Percentiles rank a stretch among this genome's conserved stretches.
These are phyloP conservation scores for Pogoniulus pusillus DNA, from an alignment of 2,797 vertebrate species.

Conservation along the genomic window DNA sequence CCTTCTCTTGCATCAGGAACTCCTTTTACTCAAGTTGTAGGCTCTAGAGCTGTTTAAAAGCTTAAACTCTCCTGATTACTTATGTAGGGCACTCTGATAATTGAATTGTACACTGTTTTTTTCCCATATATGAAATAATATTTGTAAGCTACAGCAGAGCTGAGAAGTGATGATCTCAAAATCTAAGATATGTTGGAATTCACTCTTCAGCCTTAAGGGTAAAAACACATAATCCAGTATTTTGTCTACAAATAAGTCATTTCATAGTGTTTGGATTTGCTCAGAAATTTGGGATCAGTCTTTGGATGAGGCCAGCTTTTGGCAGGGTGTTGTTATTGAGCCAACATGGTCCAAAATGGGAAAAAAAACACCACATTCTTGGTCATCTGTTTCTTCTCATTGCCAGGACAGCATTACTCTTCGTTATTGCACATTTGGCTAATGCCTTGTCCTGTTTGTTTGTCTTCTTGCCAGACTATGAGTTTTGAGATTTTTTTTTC, in stretches of 20 bases:
- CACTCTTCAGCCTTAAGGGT: not conserved
- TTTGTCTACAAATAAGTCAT: not conserved
- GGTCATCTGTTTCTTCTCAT: conserved; percentile 21
- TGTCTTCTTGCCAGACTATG: not conserved
- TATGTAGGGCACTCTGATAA: not conserved
- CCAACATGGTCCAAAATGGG: not conserved
- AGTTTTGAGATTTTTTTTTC: not conserved
- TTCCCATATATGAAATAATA: not conserved
- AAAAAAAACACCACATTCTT: not conserved
- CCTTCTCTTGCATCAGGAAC: not conserved
- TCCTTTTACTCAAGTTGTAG: not conserved
- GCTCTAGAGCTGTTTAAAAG: not conserved
- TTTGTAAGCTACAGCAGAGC: not conserved
- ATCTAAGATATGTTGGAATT: not conserved
- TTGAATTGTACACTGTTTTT: not conserved
- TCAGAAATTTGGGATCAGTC: not conserved
- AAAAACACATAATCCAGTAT: not conserved
- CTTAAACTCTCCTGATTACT: not conserved
- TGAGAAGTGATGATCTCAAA: not conserved
- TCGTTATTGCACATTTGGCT: conserved; percentile 23
- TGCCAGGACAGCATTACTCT: conserved; percentile 21
- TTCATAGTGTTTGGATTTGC: not conserved
- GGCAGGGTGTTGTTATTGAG: not conserved
- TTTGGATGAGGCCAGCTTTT: not conserved
- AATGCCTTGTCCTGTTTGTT: not conserved